These are phyloP conservation scores for Caenorhabditis sinica DNA, from an alignment of 2,888 invertebrate genomes.

Conservation along the genomic window DNA sequence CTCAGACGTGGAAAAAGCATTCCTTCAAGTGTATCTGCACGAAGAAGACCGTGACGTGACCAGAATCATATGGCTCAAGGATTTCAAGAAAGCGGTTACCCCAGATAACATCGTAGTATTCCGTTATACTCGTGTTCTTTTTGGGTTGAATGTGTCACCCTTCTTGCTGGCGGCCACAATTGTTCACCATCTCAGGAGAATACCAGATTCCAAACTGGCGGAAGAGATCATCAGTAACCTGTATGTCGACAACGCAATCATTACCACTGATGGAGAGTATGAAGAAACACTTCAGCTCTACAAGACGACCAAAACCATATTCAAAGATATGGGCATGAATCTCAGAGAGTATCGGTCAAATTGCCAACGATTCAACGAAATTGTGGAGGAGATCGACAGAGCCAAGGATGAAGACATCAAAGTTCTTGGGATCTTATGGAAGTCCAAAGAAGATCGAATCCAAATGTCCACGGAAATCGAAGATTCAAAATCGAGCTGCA, in stretches of 20 bases:
- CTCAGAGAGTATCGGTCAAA: conserved; percentile 69
- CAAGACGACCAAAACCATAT: conserved; percentile 31
- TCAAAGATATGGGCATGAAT: conserved; percentile 60
- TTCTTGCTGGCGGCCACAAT: conserved; percentile 65
- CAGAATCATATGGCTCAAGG: conserved; percentile 64
- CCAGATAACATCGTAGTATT: conserved; percentile 47
- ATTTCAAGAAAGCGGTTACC: conserved; percentile 30
- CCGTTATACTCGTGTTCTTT: conserved; percentile 60
- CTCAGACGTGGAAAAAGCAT: conserved; percentile 70
- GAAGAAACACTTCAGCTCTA: conserved; percentile 12
- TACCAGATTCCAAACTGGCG: conserved; percentile 9
- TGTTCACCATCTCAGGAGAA: conserved; percentile 50
- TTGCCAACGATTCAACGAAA: conserved; percentile 21
- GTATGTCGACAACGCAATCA: conserved; percentile 72
- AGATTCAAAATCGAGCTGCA: no score
- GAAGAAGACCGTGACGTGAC: conserved; percentile 48
- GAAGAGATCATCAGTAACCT: conserved; percentile 41
- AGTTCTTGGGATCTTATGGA: no score
- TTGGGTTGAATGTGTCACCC: conserved; percentile 66
- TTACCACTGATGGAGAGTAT: conserved; percentile 16
- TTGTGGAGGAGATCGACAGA: conserved; percentile 4
- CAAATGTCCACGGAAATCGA: no score
- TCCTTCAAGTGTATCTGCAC: no score
- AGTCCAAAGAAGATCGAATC: no score
- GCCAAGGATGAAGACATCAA: conserved; percentile 12